phyloP scores from a whole-genome alignment of 2,888 invertebrate species.

The Argyresthia albistria region DNA sequence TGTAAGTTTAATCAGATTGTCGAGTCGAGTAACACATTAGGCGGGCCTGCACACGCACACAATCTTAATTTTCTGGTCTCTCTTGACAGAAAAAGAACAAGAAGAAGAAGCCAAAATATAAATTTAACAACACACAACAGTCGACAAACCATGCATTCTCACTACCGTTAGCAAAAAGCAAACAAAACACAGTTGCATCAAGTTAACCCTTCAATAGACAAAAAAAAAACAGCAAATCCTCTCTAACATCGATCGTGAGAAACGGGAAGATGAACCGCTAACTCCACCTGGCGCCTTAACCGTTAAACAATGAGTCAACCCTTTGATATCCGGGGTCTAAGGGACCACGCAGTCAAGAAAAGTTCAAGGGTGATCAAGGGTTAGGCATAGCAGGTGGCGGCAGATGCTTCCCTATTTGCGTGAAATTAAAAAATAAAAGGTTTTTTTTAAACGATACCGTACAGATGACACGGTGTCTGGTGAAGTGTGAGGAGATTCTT shows the following conservation, averaged over 20 bases:
- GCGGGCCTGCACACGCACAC: no score
- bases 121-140: no score
- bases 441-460: constrained; percentile 35
- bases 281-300: constrained; percentile 56
- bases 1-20: no score
- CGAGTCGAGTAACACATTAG: no score
- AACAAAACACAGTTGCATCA: constrained; percentile 35
- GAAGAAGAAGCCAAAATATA: no score
- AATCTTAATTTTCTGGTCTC: no score
- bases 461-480: constrained; percentile 26
- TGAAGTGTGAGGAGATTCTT: constrained; percentile 60
- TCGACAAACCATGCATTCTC: no score
- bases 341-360: constrained; percentile 25
- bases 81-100: no score
- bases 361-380: constrained; percentile 40
- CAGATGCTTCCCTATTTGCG: constrained; percentile 53
- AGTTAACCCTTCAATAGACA: constrained; percentile 23
- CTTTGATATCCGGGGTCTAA: constrained; percentile 51
- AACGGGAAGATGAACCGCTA: constrained; percentile 30
- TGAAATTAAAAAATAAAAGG: constrained; percentile 33
- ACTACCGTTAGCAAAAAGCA: no score
- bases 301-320: constrained; percentile 53
- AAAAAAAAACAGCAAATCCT: constrained; percentile 29
- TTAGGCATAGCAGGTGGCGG: constrained; percentile 54
- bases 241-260: constrained; percentile 58